Evolutionary conservation across 2,797 vertebrate genomes (phyloP).

Genomic region (Gila robusta): DNA sequence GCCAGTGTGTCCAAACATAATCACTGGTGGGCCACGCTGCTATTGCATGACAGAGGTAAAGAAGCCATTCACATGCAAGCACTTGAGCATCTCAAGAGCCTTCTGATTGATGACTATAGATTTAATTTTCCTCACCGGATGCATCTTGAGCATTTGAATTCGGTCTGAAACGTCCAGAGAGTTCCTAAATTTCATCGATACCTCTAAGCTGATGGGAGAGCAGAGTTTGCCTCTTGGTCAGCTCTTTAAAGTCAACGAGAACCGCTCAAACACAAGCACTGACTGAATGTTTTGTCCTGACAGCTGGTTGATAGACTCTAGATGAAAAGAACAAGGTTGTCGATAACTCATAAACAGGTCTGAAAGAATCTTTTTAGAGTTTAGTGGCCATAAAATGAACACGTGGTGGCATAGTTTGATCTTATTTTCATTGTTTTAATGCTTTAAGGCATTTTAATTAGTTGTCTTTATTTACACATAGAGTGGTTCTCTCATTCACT

Average conservation of each 20-base stretch:
- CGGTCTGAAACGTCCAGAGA: slow-evolving; percentile 46
- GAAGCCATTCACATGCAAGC: slow-evolving; percentile 51
- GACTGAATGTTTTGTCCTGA: slow-evolving; percentile 38
- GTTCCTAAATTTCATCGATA: slow-evolving; percentile 45
- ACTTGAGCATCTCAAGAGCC: slow-evolving; percentile 40
- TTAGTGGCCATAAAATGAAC: slow-evolving; percentile 36
- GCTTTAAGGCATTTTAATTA: slow-evolving; percentile 2
- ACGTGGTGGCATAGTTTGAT: neutral
- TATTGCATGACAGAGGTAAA: slow-evolving; percentile 55
- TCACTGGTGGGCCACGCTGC: slow-evolving; percentile 30
- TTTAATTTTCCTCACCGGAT: slow-evolving; percentile 50
- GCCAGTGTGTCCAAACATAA: slow-evolving; percentile 50
- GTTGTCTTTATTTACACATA: neutral
- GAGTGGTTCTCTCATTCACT: neutral
- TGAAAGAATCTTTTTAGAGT: slow-evolving; percentile 10
- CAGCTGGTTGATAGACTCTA: slow-evolving; percentile 23
- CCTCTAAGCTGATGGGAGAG: neutral
- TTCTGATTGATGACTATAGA: slow-evolving; percentile 56
- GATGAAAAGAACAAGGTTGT: slow-evolving; percentile 30
- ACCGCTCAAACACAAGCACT: slow-evolving; percentile 2
- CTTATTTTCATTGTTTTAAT: slow-evolving; percentile 25
- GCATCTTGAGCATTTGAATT: slow-evolving; percentile 50
- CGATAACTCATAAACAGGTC: slow-evolving; percentile 36
- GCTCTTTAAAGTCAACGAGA: slow-evolving; percentile 32
- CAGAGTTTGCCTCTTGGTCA: slow-evolving; percentile 23